Evolutionary conservation across 2,797 vertebrate genomes (phyloP).

Genomic region (Xerus rutilus): DNA sequence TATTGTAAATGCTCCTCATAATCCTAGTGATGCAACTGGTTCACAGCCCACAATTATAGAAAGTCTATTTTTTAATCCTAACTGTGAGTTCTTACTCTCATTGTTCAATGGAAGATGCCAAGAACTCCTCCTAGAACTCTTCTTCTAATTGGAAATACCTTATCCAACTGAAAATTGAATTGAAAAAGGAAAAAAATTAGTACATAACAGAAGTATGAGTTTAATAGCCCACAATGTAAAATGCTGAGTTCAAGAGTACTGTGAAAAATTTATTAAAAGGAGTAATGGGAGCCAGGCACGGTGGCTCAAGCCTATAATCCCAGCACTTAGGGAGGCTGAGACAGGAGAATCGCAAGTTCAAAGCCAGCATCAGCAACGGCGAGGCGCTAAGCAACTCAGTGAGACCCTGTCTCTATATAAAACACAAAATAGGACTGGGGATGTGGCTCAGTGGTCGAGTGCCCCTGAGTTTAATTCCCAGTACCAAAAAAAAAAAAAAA

Average conservation of each 20-base stretch:
- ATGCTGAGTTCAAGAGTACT: slow-evolving; percentile 15
- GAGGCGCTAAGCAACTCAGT: no score
- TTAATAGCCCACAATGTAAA: slow-evolving; percentile 56
- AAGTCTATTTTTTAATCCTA: slow-evolving; percentile 23
- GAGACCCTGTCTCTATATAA: no score
- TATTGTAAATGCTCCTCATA: background rate
- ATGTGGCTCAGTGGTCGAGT: no score
- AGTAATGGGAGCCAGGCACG: background rate
- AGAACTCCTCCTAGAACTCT: background rate
- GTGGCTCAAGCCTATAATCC: no score
- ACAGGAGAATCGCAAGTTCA: no score
- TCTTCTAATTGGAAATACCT: slow-evolving; percentile 53
- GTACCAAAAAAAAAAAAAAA: no score
- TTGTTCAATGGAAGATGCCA: slow-evolving; percentile 17
- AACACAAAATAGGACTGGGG: no score
- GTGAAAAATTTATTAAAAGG: background rate
- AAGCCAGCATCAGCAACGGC: no score
- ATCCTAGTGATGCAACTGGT: background rate
- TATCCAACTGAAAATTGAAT: slow-evolving; percentile 51
- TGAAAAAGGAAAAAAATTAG: slow-evolving; percentile 43
- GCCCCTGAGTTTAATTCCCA: no score
- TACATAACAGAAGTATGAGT: slow-evolving; percentile 24
- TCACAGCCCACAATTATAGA: background rate
- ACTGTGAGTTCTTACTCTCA: background rate
- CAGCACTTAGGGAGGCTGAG: no score